A percentile compares a stretch with the other conserved stretches of the same genome.
Evolutionary conservation across 1,140 invertebrate genomes (phyloP).

Genomic region (Ceratina australensis): DNA sequence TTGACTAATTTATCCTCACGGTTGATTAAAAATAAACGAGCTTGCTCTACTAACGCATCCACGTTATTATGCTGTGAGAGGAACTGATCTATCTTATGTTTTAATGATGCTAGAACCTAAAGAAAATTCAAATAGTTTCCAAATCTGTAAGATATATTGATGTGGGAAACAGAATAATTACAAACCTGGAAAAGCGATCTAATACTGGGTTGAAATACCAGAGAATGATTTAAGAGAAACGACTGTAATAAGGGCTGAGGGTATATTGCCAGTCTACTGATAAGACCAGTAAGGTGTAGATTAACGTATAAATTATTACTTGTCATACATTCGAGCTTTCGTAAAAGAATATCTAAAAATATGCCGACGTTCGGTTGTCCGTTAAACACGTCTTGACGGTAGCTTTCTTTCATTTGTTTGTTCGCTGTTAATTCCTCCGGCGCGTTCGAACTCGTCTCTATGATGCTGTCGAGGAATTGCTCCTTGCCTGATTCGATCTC

Average conservation of each 20-base stretch:
- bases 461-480: constrained; percentile 13
- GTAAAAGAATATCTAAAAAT: constrained; percentile 90
- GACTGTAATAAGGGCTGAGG: constrained; percentile 93
- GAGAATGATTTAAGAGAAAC: constrained; percentile 91
- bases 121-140: constrained; percentile 55
- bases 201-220: constrained; percentile 93
- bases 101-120: constrained; percentile 90
- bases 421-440: constrained; percentile 39
- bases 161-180: constrained; percentile 29
- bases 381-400: constrained; percentile 66
- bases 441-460: constrained; percentile 13
- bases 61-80: constrained; percentile 86
- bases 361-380: constrained; percentile 78
- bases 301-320: constrained; percentile 93
- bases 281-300: constrained; percentile 92
- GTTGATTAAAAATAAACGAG: constrained; percentile 87
- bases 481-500: constrained; percentile 54
- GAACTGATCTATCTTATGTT: constrained; percentile 91
- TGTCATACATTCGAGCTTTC: constrained; percentile 91
- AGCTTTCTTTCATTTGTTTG: constrained; percentile 58
- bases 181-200: constrained; percentile 93
- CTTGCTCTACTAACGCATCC: constrained; percentile 85
- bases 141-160: background rate
- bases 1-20: constrained; percentile 88
- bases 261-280: constrained; percentile 92